Percentiles rank a stretch among this genome's conserved stretches.
phyloP scores from a whole-genome alignment of 2,113 vertebrate species.

The Hirundichthys speculiger region DNA sequence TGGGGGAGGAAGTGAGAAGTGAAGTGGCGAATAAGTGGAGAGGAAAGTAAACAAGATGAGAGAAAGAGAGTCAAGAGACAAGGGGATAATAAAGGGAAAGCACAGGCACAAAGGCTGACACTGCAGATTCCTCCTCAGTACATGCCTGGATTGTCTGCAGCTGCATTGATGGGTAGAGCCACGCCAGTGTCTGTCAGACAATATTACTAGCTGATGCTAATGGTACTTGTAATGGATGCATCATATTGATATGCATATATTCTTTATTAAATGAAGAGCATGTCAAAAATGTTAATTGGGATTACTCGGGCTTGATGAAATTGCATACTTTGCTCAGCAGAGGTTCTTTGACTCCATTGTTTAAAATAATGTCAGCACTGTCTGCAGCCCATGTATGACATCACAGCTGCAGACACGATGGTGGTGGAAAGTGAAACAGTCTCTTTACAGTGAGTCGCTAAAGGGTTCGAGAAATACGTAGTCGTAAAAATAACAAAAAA shows the following conservation, averaged over 20 bases:
- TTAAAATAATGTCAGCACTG: background rate
- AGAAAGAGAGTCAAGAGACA: constrained; percentile 45
- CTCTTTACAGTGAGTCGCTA: too few species aligned
- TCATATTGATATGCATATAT: too few species aligned
- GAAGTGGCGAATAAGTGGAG: constrained; percentile 23
- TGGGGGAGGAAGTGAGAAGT: background rate
- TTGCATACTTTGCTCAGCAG: background rate
- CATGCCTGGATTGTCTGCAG: constrained; percentile 42
- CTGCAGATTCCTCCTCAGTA: constrained; percentile 43
- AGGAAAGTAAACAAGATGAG: constrained; percentile 53
- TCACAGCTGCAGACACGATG: background rate
- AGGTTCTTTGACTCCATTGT: background rate
- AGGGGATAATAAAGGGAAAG: constrained; percentile 53
- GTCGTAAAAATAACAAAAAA: background rate
- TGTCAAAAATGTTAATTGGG: constrained; percentile 12
- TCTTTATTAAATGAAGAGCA: too few species aligned
- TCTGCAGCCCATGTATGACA: background rate
- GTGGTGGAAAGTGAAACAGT: background rate
- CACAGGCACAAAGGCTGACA: constrained; percentile 49
- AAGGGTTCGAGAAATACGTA: too few species aligned
- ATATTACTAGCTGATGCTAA: too few species aligned
- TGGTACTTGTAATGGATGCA: too few species aligned
- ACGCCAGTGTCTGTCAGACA: too few species aligned
- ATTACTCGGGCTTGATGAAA: background rate
- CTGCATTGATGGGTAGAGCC: too few species aligned